Evolutionary conservation across 2,797 vertebrate genomes (phyloP), one percentile per base, ranked within the genome.

Genomic region (Aplochiton taeniatus): DNA sequence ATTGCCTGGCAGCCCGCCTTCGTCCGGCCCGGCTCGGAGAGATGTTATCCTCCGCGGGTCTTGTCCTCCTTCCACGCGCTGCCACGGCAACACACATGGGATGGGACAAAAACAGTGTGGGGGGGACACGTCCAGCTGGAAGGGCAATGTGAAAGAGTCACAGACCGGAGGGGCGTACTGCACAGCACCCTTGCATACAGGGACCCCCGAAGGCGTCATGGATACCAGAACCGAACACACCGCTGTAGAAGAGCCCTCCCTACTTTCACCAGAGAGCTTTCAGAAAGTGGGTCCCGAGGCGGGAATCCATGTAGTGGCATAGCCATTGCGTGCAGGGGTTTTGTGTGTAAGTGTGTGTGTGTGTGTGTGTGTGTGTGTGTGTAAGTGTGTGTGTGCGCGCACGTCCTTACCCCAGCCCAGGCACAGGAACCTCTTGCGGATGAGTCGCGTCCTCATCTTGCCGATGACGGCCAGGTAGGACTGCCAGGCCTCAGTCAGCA

Each of bases 401-500:
- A 53, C 43, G 50, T 0, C 55, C 96, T 91, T 92, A 99, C 98
- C 98, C 97, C 97, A 99, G 87, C 97, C 98, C 82, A 99, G 93
- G 93, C 98, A 99, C 81, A 99, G 94, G 83, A 99, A 98, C 68
- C 98, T 94, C 81, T 98, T 98, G 86, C 96, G 96, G 85, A 98
- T 96, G 57, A 98, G 94, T 76, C 98, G 93, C n/a, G 95, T 94
- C 77, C 96, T 95, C 90, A 97, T 95, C 90, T 96, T 95, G 84
- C 98, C 96, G 20, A 96, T 95, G 83, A 99, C 96, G 0, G 97
- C 96, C 88, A 99, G 92, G 89, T 98, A 99, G 80, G 98, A 98
- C 87, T 99, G 98, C 98, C 97, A 98, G 44, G 98, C 98, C 87
- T 99, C 98, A 0, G 98, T 98, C 85, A 99, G 93, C 88, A 98